These are phyloP conservation scores for Sarcoramphus papa DNA, from an alignment of 2,797 vertebrate species.

Conservation along the genomic window DNA sequence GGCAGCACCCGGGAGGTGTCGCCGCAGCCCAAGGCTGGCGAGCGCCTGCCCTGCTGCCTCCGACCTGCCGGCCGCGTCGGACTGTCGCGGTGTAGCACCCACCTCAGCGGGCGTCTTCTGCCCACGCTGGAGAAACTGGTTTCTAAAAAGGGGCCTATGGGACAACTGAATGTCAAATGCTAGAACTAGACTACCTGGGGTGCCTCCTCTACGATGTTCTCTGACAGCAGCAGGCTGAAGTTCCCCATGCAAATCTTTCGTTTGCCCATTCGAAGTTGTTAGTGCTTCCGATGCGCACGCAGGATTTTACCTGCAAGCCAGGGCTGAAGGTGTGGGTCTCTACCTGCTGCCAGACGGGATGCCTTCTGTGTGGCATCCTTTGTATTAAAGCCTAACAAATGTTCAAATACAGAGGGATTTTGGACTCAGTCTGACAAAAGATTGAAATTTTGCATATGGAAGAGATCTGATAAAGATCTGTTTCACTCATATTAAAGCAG, in stretches of 20 bases:
- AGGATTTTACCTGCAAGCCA: neutral
- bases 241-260: fast-evolving
- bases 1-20: constrained; percentile 41
- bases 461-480: neutral
- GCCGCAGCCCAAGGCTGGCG: constrained; percentile 2
- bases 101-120: neutral
- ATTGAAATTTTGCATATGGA: fast-evolving
- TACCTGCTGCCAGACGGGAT: neutral
- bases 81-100: too few relatives aligned
- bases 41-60: neutral
- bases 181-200: fast-evolving
- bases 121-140: too few relatives aligned
- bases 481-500: neutral
- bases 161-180: too few relatives aligned
- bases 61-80: too few relatives aligned
- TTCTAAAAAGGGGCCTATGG: neutral
- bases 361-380: neutral
- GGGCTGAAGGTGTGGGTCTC: neutral
- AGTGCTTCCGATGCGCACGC: fast-evolving
- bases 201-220: fast-evolving
- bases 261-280: fast-evolving
- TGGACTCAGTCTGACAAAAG: neutral
- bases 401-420: neutral
- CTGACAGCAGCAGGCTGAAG: neutral
- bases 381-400: neutral